Percentiles rank a stretch among this genome's conserved stretches.
Conservation (phyloP, 2,113 vertebrate species). For the Mellivora capensis region DNA sequence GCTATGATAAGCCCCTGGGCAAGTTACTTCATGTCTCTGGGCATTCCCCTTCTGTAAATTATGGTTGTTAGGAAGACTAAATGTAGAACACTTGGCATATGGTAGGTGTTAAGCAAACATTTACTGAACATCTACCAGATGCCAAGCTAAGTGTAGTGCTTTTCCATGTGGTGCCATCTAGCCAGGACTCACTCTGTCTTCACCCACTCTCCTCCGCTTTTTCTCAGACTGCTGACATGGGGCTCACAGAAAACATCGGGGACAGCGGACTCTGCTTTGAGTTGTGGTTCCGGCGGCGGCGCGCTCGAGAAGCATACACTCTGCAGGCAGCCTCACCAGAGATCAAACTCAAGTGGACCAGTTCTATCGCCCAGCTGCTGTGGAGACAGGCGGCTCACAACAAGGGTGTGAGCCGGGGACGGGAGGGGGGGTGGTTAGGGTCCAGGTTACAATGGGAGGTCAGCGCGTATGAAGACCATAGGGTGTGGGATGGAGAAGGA, state of each 20-base stretch:
- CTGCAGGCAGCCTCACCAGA: slow-evolving; percentile 85
- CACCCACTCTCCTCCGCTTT: neutral
- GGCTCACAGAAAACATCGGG: slow-evolving; percentile 91
- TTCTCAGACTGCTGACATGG: slow-evolving; percentile 90
- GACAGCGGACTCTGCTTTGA: slow-evolving; percentile 90
- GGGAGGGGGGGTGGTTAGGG: neutral
- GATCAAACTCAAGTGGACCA: slow-evolving; percentile 86
- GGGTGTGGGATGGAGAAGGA: neutral
- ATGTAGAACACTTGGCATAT: slow-evolving; percentile 4
- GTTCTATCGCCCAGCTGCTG: slow-evolving; percentile 89
- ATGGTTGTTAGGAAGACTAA: neutral
- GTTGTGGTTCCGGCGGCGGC: slow-evolving; percentile 89
- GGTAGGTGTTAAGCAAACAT: slow-evolving; percentile 15
- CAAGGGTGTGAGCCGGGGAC: slow-evolving; percentile 81
- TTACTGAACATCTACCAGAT: slow-evolving; percentile 27
- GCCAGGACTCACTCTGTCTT: neutral
- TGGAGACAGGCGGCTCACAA: slow-evolving; percentile 93
- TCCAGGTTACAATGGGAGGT: neutral
- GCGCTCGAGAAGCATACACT: slow-evolving; percentile 86
- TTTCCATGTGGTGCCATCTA: neutral
- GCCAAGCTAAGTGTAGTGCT: slow-evolving; percentile 1
- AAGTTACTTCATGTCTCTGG: neutral
- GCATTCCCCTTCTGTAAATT: slow-evolving; percentile 18
- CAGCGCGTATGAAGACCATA: neutral
- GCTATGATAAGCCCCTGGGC: neutral